These are phyloP conservation scores for Trichopoda pennipes DNA, from an alignment of 2,888 invertebrate genomes.

Conservation along the genomic window DNA sequence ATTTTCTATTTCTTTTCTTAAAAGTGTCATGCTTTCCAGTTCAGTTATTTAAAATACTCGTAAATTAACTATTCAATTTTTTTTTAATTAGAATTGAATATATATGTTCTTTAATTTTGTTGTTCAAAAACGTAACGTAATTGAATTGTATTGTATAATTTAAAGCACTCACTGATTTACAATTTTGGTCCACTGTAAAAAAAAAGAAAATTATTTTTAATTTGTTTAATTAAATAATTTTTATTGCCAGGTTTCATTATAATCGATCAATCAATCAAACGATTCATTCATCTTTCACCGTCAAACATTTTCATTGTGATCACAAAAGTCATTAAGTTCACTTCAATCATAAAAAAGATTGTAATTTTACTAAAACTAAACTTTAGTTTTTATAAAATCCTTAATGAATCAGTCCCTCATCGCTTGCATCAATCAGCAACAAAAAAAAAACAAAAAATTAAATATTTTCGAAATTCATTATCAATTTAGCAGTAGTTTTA, in stretches of 20 bases:
- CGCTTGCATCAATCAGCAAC: not conserved
- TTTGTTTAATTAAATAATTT: slow-evolving; percentile 2
- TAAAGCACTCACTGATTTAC: slow-evolving; percentile 55
- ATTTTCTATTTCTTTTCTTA: slow-evolving; percentile 24
- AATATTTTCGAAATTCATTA: too few relatives aligned
- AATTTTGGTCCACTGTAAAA: slow-evolving; percentile 8
- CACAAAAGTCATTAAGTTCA: not conserved
- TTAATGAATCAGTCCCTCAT: not conserved
- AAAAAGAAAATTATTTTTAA: not conserved
- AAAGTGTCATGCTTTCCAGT: slow-evolving; percentile 48
- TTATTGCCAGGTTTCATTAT: slow-evolving; percentile 28
- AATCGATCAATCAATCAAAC: not conserved
- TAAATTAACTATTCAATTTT: slow-evolving; percentile 21
- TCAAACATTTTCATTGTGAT: slow-evolving; percentile 18
- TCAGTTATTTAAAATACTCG: slow-evolving; percentile 40
- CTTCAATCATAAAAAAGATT: slow-evolving; percentile 1
- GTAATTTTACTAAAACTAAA: not conserved
- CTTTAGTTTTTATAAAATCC: not conserved
- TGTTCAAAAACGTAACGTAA: slow-evolving; percentile 26
- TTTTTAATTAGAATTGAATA: slow-evolving; percentile 1
- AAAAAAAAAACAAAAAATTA: too few relatives aligned
- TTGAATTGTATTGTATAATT: slow-evolving; percentile 16
- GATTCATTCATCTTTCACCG: not conserved
- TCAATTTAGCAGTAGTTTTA: too few relatives aligned
- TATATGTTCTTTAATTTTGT: slow-evolving; percentile 5